Conservation (phyloP, 2,888 invertebrate species). For the Pterostichus niger region DNA sequence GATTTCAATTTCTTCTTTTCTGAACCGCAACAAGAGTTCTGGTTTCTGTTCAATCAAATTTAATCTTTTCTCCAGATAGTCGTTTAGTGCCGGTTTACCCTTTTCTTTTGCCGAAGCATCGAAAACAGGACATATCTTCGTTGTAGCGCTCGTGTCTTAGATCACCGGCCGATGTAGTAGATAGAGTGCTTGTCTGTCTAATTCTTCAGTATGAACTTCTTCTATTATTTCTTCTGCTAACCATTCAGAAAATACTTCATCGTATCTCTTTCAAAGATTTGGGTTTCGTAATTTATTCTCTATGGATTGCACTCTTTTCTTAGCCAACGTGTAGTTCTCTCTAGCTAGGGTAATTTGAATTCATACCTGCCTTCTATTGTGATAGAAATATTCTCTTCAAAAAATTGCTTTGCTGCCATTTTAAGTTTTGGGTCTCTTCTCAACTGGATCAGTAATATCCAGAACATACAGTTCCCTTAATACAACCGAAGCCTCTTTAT, state of each 20-base stretch:
- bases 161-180: slow-evolving; percentile 70
- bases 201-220: slow-evolving; percentile 34
- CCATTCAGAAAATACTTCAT: slow-evolving; percentile 71
- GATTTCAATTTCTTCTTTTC: slow-evolving; percentile 68
- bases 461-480: slow-evolving; percentile 72
- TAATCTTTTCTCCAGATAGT: slow-evolving; percentile 71
- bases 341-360: slow-evolving; percentile 72
- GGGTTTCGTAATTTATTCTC: slow-evolving; percentile 69
- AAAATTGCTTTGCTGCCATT: slow-evolving; percentile 69
- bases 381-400: slow-evolving; percentile 70
- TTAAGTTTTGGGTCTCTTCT: slow-evolving; percentile 69
- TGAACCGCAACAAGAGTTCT: slow-evolving; percentile 67
- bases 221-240: slow-evolving; percentile 66
- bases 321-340: slow-evolving; percentile 70
- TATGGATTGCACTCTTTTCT: slow-evolving; percentile 69
- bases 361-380: slow-evolving; percentile 72
- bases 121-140: slow-evolving; percentile 71
- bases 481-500: slow-evolving; percentile 69
- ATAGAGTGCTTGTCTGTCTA: slow-evolving; percentile 62
- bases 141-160: slow-evolving; percentile 69
- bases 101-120: slow-evolving; percentile 70
- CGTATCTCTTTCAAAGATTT: too few relatives aligned
- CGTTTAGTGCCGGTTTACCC: slow-evolving; percentile 69
- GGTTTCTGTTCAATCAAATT: slow-evolving; percentile 70
- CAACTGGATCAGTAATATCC: slow-evolving; percentile 71